Evolutionary conservation across 2,797 vertebrate species (phyloP).

Genomic region (Cheirogaleus major): DNA sequence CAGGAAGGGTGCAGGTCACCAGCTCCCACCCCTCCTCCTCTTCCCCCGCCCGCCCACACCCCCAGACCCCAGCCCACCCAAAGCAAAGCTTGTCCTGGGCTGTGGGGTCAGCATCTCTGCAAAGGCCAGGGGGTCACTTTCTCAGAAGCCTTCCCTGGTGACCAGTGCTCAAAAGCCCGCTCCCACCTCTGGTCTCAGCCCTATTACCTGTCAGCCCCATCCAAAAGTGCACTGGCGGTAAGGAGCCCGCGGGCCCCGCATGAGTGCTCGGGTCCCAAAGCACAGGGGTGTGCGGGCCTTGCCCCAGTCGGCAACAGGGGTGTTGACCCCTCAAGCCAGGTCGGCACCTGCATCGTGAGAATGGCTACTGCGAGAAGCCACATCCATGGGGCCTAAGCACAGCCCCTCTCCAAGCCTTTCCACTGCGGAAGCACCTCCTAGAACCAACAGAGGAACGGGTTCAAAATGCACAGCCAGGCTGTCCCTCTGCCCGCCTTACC

Average conservation of each 20-base stretch:
- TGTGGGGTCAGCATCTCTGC: too few relatives aligned
- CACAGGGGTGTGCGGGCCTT: neutral
- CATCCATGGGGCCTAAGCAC: too few relatives aligned
- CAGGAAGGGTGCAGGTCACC: neutral
- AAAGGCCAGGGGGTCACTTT: neutral
- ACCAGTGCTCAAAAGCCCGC: neutral
- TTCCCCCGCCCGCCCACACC: accelerated
- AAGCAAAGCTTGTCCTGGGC: neutral
- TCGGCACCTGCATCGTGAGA: neutral
- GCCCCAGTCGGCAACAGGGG: neutral
- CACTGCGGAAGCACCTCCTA: neutral
- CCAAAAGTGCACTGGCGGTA: neutral
- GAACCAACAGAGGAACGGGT: neutral
- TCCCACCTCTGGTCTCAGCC: neutral
- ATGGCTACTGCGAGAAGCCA: neutral
- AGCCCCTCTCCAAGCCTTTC: neutral
- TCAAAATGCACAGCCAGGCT: neutral
- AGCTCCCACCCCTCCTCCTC: neutral
- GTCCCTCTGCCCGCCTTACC: neutral
- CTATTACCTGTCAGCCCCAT: neutral
- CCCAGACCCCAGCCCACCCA: neutral
- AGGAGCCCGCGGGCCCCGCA: neutral
- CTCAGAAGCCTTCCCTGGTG: neutral
- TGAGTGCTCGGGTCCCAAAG: neutral
- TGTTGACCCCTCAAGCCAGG: neutral